Evolutionary conservation across 2,888 invertebrate genomes (phyloP).

Genomic region (Amiota communis): DNA sequence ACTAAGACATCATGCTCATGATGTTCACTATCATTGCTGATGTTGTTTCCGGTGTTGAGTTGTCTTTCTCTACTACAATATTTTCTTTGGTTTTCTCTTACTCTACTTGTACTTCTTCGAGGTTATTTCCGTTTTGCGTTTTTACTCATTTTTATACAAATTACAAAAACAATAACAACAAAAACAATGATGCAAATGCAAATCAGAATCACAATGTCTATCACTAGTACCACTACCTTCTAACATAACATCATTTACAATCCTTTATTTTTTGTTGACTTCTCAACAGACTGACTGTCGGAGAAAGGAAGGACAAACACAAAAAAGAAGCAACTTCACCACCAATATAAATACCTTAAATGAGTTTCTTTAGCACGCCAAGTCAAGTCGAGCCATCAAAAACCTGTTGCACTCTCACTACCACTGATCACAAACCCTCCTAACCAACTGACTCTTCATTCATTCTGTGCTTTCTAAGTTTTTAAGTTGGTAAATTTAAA

Average conservation of each 20-base stretch:
- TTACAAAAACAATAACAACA: slow-evolving; percentile 53
- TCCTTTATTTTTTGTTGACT: neutral
- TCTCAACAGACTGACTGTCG: too few relatives aligned
- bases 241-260: neutral
- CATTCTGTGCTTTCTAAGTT: too few relatives aligned
- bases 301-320: too few relatives aligned
- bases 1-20: neutral
- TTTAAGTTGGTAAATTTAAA: too few relatives aligned
- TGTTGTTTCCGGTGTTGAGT: slow-evolving; percentile 43
- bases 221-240: too few relatives aligned
- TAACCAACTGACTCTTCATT: too few relatives aligned
- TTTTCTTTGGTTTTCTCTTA: neutral
- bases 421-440: too few relatives aligned
- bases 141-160: slow-evolving; percentile 50
- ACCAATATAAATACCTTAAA: slow-evolving; percentile 46
- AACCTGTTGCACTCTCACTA: slow-evolving; percentile 52
- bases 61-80: neutral
- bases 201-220: too few relatives aligned
- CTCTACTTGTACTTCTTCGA: neutral
- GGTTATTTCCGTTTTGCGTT: slow-evolving; percentile 24
- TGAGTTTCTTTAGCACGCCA: slow-evolving; percentile 39
- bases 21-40: slow-evolving; percentile 54
- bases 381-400: slow-evolving; percentile 24
- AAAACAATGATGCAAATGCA: neutral
- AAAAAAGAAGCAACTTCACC: too few relatives aligned